Base-by-base conservation (phyloP, 2,113 vertebrate species). In the Pao palembangensis region DNA sequence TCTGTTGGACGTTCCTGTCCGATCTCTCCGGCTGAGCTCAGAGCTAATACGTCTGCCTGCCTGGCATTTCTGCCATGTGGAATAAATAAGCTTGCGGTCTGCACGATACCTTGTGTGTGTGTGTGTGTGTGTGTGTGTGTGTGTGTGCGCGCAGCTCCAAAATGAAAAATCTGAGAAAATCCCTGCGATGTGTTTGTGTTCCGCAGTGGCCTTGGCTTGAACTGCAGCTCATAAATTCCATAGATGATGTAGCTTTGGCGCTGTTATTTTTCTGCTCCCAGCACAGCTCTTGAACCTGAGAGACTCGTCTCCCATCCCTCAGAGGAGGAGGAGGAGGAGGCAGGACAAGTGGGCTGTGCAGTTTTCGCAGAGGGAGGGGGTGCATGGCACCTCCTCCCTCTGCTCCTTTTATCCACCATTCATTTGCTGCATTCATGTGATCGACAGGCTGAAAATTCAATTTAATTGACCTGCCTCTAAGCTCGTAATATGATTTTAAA, bases 381-480 rank as follows among this genome's bases (percentile, higher is more conserved):
- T 47, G 38, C 38, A 58, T 70, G 60, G 28, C 64, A 41, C 63
- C 68, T 57, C 70, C 69, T 62, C 48, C 82, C 81, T 20, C 61
- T 51, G 38, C 71, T 77, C 65, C 72, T 81, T 85, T 73, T 77
- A 84, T 78, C 81, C 81, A 58, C 72, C 70, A 71, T 91, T 90
- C 84, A 82, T 88, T 88, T 86, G 90, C 79, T 75, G 58, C 44
- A 63, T 88, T 82, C 78, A 81, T 90, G 88, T 88, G 87, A 87
- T 87, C 75, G 90, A 88, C 85, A 90, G 85, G 87, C 90, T 86
- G 88, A 89, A 91, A 90, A 91, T 90, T 89, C 88, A 89, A 91
- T 93, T 89, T 92, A 92, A 93, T 89, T 89, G 86, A 92, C 82
- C 89, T 88, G 90, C 88, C 84, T 92, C 86, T 71, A 86, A 80